phyloP scores from a whole-genome alignment of 2,113 vertebrate genomes.

The Notarius quadriscutis region DNA sequence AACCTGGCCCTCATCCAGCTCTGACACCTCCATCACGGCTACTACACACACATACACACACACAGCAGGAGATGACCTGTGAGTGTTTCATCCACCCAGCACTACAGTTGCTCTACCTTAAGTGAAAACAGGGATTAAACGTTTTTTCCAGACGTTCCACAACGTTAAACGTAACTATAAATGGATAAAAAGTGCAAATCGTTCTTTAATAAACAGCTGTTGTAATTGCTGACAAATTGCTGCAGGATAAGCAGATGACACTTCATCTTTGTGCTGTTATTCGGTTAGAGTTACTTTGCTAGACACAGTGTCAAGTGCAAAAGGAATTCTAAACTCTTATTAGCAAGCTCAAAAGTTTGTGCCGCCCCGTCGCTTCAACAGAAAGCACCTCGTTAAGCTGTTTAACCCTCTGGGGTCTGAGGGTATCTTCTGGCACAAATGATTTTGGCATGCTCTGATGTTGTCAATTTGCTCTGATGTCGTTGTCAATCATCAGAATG shows the following conservation, averaged over 20 bases:
- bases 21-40: constrained; percentile 80
- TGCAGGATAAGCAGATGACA: too few relatives aligned
- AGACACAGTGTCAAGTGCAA: background rate
- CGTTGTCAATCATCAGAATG: too few relatives aligned
- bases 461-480: too few relatives aligned
- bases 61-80: background rate
- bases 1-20: constrained; percentile 81
- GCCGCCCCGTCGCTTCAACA: too few relatives aligned
- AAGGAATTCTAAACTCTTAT: background rate
- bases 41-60: constrained; percentile 57
- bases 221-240: background rate
- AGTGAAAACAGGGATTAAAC: background rate
- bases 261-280: too few relatives aligned
- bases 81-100: background rate
- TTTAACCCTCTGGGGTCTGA: background rate
- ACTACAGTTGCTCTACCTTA: background rate
- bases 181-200: background rate
- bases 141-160: background rate
- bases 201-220: background rate
- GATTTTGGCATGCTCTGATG: too few relatives aligned
- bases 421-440: too few relatives aligned
- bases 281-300: background rate
- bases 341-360: background rate
- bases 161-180: background rate
- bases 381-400: background rate